phyloP scores from a whole-genome alignment of 2,888 invertebrate species.

The Aspidapion aeneum region DNA sequence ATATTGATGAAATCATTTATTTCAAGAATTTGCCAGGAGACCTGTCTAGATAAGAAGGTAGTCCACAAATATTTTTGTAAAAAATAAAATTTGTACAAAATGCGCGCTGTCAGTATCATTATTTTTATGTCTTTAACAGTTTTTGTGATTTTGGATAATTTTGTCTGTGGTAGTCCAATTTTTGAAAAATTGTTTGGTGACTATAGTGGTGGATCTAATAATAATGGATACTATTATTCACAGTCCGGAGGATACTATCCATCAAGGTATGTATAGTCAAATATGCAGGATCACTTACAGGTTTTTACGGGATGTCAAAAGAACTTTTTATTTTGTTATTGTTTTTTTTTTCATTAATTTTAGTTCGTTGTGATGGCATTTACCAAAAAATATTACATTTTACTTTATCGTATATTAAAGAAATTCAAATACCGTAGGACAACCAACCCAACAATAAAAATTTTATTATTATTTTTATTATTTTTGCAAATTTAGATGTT shows the following conservation, averaged over 20 bases:
- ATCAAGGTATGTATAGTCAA: too few species aligned
- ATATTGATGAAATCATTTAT: background rate
- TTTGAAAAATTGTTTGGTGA: background rate
- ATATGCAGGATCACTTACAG: too few species aligned
- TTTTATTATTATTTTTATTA: too few species aligned
- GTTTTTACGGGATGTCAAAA: too few species aligned
- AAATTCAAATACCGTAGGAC: too few species aligned
- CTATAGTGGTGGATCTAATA: slow-evolving; percentile 10
- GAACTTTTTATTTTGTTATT: too few species aligned
- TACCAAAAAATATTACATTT: too few species aligned
- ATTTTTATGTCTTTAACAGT: background rate
- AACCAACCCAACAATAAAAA: too few species aligned
- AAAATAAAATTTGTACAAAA: background rate
- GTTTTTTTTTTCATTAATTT: too few species aligned
- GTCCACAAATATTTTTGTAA: background rate
- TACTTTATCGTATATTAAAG: too few species aligned
- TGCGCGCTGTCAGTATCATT: background rate
- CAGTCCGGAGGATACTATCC: slow-evolving; percentile 18
- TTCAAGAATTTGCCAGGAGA: background rate
- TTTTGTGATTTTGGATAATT: background rate
- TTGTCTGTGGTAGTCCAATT: background rate
- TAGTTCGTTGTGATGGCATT: too few species aligned
- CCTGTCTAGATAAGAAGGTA: background rate
- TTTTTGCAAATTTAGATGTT: too few species aligned
- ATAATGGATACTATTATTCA: slow-evolving; percentile 17